Percentiles rank a stretch among this genome's conserved stretches.
Conservation (phyloP, 2,113 vertebrate species). For the Fukomys damarensis region DNA sequence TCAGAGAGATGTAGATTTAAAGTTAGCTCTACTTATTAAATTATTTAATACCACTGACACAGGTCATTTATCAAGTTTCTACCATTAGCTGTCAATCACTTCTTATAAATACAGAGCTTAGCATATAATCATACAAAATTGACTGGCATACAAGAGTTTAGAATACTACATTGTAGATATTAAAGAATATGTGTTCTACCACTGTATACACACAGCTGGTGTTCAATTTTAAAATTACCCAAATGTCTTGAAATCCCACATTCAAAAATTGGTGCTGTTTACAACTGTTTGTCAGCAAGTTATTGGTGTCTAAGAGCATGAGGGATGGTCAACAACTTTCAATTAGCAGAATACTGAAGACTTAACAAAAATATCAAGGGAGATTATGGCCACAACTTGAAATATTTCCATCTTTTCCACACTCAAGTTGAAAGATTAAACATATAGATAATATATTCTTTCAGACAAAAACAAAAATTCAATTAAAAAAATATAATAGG, state of each 20-base stretch:
- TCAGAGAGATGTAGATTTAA: background rate
- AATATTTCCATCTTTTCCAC: background rate
- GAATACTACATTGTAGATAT: background rate
- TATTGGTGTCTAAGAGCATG: background rate
- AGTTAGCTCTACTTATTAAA: background rate
- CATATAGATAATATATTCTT: background rate
- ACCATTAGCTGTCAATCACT: background rate
- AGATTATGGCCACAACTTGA: background rate
- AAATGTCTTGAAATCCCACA: constrained; percentile 16
- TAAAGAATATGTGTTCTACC: constrained; percentile 25
- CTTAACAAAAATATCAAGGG: background rate
- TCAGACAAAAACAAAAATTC: constrained; percentile 31
- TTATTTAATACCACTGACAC: background rate
- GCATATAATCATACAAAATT: constrained; percentile 25
- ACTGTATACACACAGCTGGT: background rate
- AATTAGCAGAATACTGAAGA: background rate
- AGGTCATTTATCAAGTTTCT: constrained; percentile 22
- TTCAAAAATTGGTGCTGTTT: background rate
- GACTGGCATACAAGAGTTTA: constrained; percentile 9
- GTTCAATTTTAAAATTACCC: constrained; percentile 39
- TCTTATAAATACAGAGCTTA: constrained; percentile 23
- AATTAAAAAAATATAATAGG: background rate
- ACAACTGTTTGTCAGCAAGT: background rate
- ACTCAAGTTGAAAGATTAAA: background rate
- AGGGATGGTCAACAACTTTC: background rate